A percentile compares a stretch with the other conserved stretches of the same genome.
phyloP scores from a whole-genome alignment of 2,888 invertebrate genomes.

The Conchocele bisecta region DNA sequence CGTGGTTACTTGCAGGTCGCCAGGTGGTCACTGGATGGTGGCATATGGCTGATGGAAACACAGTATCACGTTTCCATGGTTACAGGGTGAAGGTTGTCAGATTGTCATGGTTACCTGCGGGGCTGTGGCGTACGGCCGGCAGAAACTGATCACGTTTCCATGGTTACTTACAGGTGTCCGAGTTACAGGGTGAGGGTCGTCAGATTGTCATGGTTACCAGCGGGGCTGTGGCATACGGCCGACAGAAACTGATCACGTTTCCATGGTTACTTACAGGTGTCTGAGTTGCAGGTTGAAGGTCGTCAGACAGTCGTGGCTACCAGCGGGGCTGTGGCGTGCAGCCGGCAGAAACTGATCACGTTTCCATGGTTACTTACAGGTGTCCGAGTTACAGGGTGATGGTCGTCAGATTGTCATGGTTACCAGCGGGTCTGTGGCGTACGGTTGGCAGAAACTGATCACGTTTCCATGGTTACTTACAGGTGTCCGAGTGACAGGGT shows the following conservation, averaged over 20 bases:
- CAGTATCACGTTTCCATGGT: too few species aligned
- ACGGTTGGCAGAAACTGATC: slow-evolving; percentile 98
- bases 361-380: too few species aligned
- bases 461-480: too few species aligned
- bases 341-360: slow-evolving; percentile 98
- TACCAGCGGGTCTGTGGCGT: slow-evolving; percentile 99
- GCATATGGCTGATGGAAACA: too few species aligned
- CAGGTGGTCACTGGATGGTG: too few species aligned
- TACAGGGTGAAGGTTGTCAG: slow-evolving; percentile 92
- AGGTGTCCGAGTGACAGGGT: slow-evolving; percentile 98
- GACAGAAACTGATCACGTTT: slow-evolving; percentile 98
- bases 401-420: slow-evolving; percentile 97
- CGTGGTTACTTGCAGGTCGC: too few species aligned
- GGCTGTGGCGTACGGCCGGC: slow-evolving; percentile 99
- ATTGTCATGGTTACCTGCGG: slow-evolving; percentile 99
- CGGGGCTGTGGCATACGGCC: slow-evolving; percentile 99
- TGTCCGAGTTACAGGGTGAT: slow-evolving; percentile 95
- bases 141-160: too few species aligned
- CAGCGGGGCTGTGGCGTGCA: slow-evolving; percentile 99
- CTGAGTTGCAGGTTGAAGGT: slow-evolving; percentile 93
- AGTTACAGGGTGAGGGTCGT: slow-evolving; percentile 92
- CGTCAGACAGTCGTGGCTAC: slow-evolving; percentile 99
- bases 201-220: slow-evolving; percentile 99
- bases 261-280: too few species aligned
- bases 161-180: slow-evolving; percentile 96